Base-by-base conservation (phyloP, 2,113 vertebrate genomes). In the Tachuris rubrigastra region DNA sequence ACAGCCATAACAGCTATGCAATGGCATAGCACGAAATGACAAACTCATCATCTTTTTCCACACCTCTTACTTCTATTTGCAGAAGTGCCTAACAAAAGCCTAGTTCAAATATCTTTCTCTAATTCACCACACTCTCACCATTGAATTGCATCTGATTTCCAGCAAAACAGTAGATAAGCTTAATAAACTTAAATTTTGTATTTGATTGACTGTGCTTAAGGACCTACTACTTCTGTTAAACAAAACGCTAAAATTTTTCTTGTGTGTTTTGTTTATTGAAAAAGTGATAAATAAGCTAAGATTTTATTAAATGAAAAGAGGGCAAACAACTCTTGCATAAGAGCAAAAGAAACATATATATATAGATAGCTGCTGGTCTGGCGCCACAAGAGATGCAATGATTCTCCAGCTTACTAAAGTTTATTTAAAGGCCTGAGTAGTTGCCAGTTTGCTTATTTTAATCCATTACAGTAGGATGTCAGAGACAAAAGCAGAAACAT, bases 361-460 rank as follows among this genome's bases (percentile, higher is more conserved):
- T 69, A 85, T 28, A 96, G 68, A 95, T 89, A 93, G 56, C 68
- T 90, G 59, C 63, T 90, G 59, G 53, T 92, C 75, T 95, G 95
- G 89, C 30, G 66, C 89, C 87, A 95, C 5, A 2, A 81, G 77
- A 89, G 71, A 93, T 41, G 69, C 55, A 95, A 95, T 50, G 30
- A 66, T 58, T 89, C 37, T 91, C 69, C 62, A 95, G 39, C 52
- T 90, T 89, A 76, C 13, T 72, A 8, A 92, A 94, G 87, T 96
- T 96, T 96, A 95, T 93, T 91, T 94, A 94, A 94, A 95, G 59
- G 47, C 49, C 63, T 87, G 87, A 95, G 55, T 77, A 77, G 87
- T 39, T 95, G 94, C 89, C 96, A 97, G 89, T 93, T 83, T 83
- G 77, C 82, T 85, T 94, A 92, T 91, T 85, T 90, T 89, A 95